Evolutionary conservation across 2,888 invertebrate species (phyloP), one percentile per base, ranked within the genome.

Genomic region (Parnassius apollo): DNA sequence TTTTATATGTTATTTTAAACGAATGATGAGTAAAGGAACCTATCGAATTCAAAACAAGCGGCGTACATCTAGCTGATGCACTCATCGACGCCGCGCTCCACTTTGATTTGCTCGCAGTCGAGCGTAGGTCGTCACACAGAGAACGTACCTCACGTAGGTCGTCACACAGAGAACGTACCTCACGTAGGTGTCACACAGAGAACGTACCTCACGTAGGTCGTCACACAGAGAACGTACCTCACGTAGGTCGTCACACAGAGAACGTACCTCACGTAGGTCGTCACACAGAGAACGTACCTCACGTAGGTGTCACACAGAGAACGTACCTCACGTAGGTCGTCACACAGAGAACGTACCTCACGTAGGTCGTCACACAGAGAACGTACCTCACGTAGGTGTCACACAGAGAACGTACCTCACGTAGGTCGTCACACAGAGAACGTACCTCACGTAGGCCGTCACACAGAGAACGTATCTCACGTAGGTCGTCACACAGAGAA

Each of bases 101-200:
- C 61, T 12, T 74, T 66, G 42, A 73, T 67, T 13, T 74, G 68
- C 18, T 69, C 69, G 74, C 93, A 93, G 0, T 66, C 68, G 50
- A 85, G 83, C 0, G 83, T 82, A 72, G 93, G 93, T 9, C 80
- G 85, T 69, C 93, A 94, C 9, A 83, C 83, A 18, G 18, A 18
- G 18, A 18, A 18, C 18, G 18, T 18, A 18, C 18, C 18, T 18
- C 35, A 35, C 35, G 7, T 35, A 35, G 4, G 7, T 35, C n/a
- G n/a, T n/a, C n/a, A n/a, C n/a, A n/a, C n/a, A n/a, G n/a, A n/a
- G n/a, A n/a, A n/a, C n/a, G n/a, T n/a, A n/a, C 18, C 18, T 18
- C 35, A 35, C 35, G 7, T 35, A 35, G 4, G 7, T 35, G 7
- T 35, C 35, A 7, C 9, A 83, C 83, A 18, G 18, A 18, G 18